Conservation (phyloP, 1,140 invertebrate genomes). For the Drosophila yakuba region DNA sequence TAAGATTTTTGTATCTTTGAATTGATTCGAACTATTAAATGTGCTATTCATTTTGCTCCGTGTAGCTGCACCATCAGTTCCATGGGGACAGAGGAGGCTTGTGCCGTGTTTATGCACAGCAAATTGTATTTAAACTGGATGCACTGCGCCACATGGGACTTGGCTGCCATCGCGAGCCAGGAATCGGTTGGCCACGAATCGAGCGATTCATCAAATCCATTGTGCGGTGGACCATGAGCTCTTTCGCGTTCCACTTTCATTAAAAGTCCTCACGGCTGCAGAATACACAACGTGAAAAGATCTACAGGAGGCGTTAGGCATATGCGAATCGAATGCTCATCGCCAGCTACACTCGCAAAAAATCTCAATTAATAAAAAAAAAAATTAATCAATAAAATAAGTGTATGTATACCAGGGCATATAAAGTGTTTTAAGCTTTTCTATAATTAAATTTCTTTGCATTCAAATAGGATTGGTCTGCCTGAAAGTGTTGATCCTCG, state of each 20-base stretch:
- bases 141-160: conserved; percentile 1
- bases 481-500: too few species aligned
- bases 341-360: not conserved
- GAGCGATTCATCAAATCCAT: not conserved
- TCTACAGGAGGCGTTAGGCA: not conserved
- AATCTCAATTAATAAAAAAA: not conserved
- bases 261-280: not conserved
- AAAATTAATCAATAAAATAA: too few species aligned
- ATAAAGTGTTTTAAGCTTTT: too few species aligned
- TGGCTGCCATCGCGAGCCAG: not conserved
- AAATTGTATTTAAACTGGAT: conserved; percentile 8
- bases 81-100: not conserved
- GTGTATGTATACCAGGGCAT: too few species aligned
- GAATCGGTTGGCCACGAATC: not conserved
- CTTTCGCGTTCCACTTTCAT: not conserved
- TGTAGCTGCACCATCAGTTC: not conserved
- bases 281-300: not conserved
- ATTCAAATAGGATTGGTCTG: too few species aligned
- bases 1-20: too few species aligned
- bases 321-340: too few species aligned
- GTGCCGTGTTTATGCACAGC: not conserved
- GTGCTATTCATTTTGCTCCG: not conserved
- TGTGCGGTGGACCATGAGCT: not conserved
- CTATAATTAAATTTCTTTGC: too few species aligned
- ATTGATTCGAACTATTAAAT: too few species aligned